Base-by-base conservation (phyloP, 2,113 vertebrate species). In the Regulus satrapa region DNA sequence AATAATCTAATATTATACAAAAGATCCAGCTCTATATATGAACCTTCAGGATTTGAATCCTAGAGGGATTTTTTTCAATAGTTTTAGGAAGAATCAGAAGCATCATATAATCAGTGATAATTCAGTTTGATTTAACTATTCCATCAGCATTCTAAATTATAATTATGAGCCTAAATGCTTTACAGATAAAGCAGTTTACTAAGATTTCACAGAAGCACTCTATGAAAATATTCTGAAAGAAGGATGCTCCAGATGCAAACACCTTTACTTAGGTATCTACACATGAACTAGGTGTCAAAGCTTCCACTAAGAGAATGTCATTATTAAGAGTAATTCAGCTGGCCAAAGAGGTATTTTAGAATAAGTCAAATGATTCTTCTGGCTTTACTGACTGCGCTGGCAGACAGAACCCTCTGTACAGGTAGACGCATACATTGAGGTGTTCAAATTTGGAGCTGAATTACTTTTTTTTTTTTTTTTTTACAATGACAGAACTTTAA, bases 401-500 rank as follows among this genome's bases (percentile, higher is more conserved):
- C 31, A 75, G 28, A 79, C 31, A 71, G 15, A 71, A 8, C 1
- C 8, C 31, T 88, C 76, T 55, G 51, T 46, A 40, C 12, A 78
- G 10, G 10, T 0, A 74, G 38, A 54, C 12, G 61, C 6, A 10
- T 3, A 25, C 0, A 1, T 36, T 83, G 29, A 51, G 12, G 19
- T 41, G 10, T 46, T 63, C 52, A 38, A 73, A 80, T 56, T 10
- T 21, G 9, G 32, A 91, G 32, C 6, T 10, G 29, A 91, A 62
- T 49, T 61, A 19, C 5, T 21, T 9, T 10, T 43, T 19, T 3
- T 9, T 10, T 43, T 19, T 3, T 5, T 67, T 68, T 59, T 74
- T 69, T n/a, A 48, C 12, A 52, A 10, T 2, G 4, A 14, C 0
- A 73, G 26, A 72, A 43, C 10, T 28, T 28, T 26, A 79, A 54